Conservation (phyloP, 2,797 vertebrate species). For the Spatula versicolor region DNA sequence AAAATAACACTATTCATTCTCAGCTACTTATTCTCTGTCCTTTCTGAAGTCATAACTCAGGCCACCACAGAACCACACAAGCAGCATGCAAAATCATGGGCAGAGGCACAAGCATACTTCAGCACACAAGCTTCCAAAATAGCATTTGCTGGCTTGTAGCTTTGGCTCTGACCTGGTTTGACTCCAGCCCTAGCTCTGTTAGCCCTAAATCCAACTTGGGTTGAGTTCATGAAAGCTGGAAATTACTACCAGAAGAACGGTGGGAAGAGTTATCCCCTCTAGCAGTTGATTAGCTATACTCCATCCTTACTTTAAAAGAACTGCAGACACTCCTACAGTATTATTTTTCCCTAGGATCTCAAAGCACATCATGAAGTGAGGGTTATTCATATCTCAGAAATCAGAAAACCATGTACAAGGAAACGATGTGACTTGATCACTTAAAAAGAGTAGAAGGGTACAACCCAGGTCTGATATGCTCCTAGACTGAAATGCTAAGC, state of each 20-base stretch:
- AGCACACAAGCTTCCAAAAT: background rate
- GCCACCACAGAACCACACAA: conserved; percentile 35
- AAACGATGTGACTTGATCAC: background rate
- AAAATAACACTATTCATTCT: conserved; percentile 17
- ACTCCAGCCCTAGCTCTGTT: background rate
- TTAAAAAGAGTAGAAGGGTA: background rate
- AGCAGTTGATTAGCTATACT: background rate
- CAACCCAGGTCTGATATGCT: background rate
- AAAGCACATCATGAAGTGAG: background rate
- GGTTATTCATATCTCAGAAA: background rate
- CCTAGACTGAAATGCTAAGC: background rate
- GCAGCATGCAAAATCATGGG: background rate
- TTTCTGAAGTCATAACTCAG: background rate
- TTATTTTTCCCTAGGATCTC: background rate
- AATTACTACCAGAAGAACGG: background rate
- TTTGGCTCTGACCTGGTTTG: conserved; percentile 48
- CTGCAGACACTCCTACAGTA: background rate
- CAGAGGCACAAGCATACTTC: background rate
- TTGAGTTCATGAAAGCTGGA: background rate
- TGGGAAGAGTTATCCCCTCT: background rate
- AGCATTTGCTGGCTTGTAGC: background rate
- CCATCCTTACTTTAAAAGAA: background rate
- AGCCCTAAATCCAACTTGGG: background rate
- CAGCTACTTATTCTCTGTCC: conserved; percentile 12
- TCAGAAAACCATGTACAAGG: background rate